Base-by-base conservation (phyloP, 2,797 vertebrate species). In the Carapus acus region DNA sequence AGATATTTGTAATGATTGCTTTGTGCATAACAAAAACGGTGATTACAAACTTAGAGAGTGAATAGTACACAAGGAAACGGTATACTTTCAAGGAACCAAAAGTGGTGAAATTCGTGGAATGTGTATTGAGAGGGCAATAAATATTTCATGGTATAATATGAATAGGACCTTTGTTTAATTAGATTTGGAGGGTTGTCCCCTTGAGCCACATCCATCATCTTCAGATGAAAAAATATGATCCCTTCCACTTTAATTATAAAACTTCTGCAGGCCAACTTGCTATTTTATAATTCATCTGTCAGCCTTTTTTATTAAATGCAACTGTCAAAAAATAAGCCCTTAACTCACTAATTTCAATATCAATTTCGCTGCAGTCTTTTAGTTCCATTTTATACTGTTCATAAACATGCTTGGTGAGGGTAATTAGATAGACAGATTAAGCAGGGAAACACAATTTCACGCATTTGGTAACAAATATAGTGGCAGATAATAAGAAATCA, bases 221-320 rank as follows among this genome's bases (percentile, higher is more conserved):
- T 80, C 83, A 68, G 56, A 67, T 74, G 67, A 78, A 80, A 84
- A 84, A 85, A 81, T 80, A 83, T 27, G 46, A 80, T 65, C 67
- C 69, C 69, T 69, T 77, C 73, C 74, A 72, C 70, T 86, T 77
- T 82, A 86, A 88, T 87, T 86, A 87, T 82, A 77, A 80, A 84
- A 79, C 49, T 74, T 80, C 84, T 83, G 49, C 68, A 61, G 83
- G 86, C 81, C 53, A 78, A 70, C 77, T 70, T 52, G 51, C 64
- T 50, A 39, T 41, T 62, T 44, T 54, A 68, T 79, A 76, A 81
- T 71, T 82, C 77, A 79, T 79, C 67, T 54, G 73, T 76, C 75
- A 80, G 64, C 62, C n/a, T 72, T 74, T 72, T 68, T 62, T 74
- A 68, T 67, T 56, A 49, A 37, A n/a, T 60, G 43, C 23, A 72